A percentile compares a stretch with the other conserved stretches of the same genome.
Evolutionary conservation across 2,797 vertebrate species (phyloP).

Genomic region (Microctenopoma steveboyesi): DNA sequence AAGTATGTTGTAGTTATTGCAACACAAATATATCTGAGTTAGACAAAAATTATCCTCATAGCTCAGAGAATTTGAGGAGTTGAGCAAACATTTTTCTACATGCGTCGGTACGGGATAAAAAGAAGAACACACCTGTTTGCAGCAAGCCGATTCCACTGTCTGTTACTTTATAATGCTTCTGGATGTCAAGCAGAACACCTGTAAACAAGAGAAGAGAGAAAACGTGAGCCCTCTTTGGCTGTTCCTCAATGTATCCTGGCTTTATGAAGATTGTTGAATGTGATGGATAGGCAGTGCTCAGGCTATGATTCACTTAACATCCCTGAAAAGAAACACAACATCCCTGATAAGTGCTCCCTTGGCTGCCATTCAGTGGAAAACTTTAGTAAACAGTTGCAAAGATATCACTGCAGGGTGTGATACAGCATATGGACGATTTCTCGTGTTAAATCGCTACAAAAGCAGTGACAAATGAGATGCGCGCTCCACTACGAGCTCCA

Average conservation of each 20-base stretch:
- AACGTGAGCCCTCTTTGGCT: constrained; percentile 9
- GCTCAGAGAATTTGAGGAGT: constrained; percentile 20
- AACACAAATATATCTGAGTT: constrained; percentile 41
- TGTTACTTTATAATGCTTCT: constrained; percentile 89
- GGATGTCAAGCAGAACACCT: constrained; percentile 96
- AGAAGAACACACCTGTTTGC: constrained; percentile 90
- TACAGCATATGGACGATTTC: not conserved
- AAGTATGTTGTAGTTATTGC: not conserved
- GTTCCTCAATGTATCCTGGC: constrained; percentile 2
- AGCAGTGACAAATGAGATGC: not conserved
- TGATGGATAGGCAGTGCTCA: constrained; percentile 23
- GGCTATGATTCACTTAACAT: constrained; percentile 45
- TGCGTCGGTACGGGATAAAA: constrained; percentile 62
- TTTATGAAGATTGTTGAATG: constrained; percentile 12
- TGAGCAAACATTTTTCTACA: constrained; percentile 18
- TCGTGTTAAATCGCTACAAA: constrained; percentile 13
- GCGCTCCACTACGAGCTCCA: constrained; percentile 29
- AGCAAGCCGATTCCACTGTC: constrained; percentile 92
- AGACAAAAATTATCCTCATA: constrained; percentile 31
- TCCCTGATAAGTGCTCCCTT: constrained; percentile 49
- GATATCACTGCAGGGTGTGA: constrained; percentile 26
- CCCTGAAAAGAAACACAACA: constrained; percentile 32
- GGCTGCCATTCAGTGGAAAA: constrained; percentile 41
- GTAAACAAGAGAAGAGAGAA: constrained; percentile 41
- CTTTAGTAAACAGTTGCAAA: constrained; percentile 23